A percentile compares a stretch with the other conserved stretches of the same genome.
These are phyloP conservation scores for Chionodraco myersi DNA, from an alignment of 2,113 vertebrate genomes.

Conservation along the genomic window DNA sequence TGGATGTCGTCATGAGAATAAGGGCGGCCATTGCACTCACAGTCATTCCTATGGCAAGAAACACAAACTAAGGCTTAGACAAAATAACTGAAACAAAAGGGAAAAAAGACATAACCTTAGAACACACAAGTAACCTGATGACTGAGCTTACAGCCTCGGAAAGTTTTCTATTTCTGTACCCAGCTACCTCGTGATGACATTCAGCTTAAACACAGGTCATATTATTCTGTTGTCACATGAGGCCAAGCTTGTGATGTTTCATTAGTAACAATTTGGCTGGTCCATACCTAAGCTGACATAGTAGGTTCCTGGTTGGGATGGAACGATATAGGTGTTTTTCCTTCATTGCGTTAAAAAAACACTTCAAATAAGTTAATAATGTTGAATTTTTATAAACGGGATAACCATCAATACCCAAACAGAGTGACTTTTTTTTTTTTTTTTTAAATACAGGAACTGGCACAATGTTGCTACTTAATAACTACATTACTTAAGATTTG, in stretches of 20 bases:
- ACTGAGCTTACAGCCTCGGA: conserved; percentile 27
- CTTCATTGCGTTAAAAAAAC: no score
- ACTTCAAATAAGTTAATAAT: no score
- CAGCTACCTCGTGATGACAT: conserved; percentile 44
- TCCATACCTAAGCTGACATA: neutral
- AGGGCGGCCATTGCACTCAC: conserved; percentile 96
- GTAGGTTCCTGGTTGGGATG: neutral
- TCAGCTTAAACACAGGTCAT: conserved; percentile 22
- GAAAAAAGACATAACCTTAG: conserved; percentile 2
- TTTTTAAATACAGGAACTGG: no score
- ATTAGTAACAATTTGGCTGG: neutral
- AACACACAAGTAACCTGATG: conserved; percentile 43
- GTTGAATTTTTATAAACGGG: no score
- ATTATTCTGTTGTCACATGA: conserved; percentile 51
- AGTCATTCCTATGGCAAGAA: conserved; percentile 91
- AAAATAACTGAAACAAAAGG: neutral
- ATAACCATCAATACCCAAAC: no score
- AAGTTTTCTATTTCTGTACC: conserved; percentile 43
- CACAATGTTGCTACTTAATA: no score
- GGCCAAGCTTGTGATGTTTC: neutral
- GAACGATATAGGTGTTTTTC: no score
- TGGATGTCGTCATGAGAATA: conserved; percentile 97
- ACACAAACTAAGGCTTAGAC: conserved; percentile 63
- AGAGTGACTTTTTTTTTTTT: no score
- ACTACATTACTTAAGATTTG: no score